Conservation (phyloP, 2,113 vertebrate genomes). For the Phyllopteryx taeniolatus region DNA sequence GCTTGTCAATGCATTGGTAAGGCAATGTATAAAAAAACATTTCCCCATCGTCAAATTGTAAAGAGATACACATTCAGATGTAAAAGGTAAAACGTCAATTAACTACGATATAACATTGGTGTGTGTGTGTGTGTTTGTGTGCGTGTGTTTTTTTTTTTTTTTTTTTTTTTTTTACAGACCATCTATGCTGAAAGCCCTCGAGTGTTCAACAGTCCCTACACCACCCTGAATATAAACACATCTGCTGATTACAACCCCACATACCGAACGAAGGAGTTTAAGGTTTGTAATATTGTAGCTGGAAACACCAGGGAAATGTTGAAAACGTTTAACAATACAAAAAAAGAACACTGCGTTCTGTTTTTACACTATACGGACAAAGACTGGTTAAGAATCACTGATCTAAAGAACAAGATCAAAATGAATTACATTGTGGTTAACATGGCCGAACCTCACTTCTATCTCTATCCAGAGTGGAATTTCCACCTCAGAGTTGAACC, state of each 20-base stretch:
- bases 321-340: not conserved
- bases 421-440: not conserved
- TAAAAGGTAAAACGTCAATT: not conserved
- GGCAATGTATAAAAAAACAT: not conserved
- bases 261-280: conserved; percentile 66
- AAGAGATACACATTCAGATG: not conserved
- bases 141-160: not conserved
- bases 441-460: not conserved
- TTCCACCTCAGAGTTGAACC: conserved; percentile 69
- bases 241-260: conserved; percentile 67
- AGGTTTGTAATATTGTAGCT: conserved; percentile 45
- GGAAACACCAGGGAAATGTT: not conserved
- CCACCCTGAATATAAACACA: conserved; percentile 7
- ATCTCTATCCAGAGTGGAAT: conserved; percentile 38
- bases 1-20: not conserved
- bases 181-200: conserved; percentile 54
- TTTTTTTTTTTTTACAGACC: conserved; percentile 24
- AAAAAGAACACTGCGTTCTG: not conserved
- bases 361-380: not conserved
- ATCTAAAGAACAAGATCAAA: not conserved
- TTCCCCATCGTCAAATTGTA: too few species aligned
- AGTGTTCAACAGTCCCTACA: conserved; percentile 75
- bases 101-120: not conserved
- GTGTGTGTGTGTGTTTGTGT: not conserved
- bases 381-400: too few species aligned